Percentiles rank a stretch among this genome's conserved stretches.
phyloP scores from a whole-genome alignment of 2,888 invertebrate genomes.

The Himalopsyche japonica region DNA sequence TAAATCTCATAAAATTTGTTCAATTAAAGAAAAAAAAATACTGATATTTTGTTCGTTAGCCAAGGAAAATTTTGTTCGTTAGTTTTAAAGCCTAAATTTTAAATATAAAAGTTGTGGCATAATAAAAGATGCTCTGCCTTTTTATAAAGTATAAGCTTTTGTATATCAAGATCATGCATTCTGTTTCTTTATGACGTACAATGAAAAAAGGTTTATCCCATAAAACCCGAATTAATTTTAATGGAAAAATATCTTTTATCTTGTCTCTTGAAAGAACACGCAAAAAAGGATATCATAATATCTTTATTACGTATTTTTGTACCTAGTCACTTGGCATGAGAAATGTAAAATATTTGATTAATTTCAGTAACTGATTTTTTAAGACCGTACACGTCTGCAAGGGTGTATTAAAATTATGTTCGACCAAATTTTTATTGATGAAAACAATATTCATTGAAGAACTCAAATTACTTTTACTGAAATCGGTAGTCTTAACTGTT shows the following conservation, averaged over 20 bases:
- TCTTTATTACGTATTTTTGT: slow-evolving; percentile 3
- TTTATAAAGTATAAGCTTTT: neutral
- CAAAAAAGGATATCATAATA: neutral
- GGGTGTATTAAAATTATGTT: too few relatives aligned
- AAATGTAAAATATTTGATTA: neutral
- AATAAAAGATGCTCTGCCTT: neutral
- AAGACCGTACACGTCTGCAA: too few relatives aligned
- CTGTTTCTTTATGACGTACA: neutral
- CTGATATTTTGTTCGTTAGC: neutral
- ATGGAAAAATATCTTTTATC: slow-evolving; percentile 28
- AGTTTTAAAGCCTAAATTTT: neutral
- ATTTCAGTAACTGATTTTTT: too few relatives aligned
- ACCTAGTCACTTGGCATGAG: neutral
- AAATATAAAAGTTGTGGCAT: neutral
- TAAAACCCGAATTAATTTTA: slow-evolving; percentile 32
- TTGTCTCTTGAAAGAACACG: slow-evolving; percentile 3
- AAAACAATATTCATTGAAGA: too few relatives aligned
- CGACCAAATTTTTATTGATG: too few relatives aligned
- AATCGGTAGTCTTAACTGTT: too few relatives aligned
- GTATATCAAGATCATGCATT: neutral
- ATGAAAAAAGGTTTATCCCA: slow-evolving; percentile 27
- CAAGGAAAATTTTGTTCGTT: neutral
- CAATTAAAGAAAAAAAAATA: neutral
- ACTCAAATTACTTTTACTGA: too few relatives aligned
- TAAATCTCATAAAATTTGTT: neutral